Evolutionary conservation across 2,797 vertebrate species (phyloP).

Genomic region (Heliangelus exortis): DNA sequence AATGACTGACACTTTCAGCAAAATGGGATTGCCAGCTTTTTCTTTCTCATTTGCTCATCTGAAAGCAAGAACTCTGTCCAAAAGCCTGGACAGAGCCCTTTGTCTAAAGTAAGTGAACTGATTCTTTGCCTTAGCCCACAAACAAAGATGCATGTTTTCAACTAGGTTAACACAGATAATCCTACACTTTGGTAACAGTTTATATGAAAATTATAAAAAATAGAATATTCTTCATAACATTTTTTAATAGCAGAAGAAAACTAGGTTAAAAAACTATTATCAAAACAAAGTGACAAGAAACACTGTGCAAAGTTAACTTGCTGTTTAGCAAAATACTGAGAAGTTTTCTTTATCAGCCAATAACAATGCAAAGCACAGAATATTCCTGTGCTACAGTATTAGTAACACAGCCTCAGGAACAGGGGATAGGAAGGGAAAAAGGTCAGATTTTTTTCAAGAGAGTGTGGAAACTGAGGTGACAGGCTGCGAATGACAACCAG

Average conservation of each 20-base stretch:
- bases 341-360: neutral
- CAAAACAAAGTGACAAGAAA: neutral
- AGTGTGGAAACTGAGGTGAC: neutral
- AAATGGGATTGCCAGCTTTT: neutral
- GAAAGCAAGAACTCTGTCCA: neutral
- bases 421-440: neutral
- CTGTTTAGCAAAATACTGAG: neutral
- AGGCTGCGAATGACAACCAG: neutral
- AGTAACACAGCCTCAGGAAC: neutral
- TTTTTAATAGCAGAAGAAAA: neutral
- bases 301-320: neutral
- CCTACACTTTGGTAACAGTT: neutral
- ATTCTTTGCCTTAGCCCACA: neutral
- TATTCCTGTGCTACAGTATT: neutral
- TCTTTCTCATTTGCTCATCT: neutral
- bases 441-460: neutral
- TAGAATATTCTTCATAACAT: neutral
- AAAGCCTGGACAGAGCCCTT: slow-evolving; percentile 13
- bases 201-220: neutral
- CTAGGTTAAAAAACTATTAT: neutral
- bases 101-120: slow-evolving; percentile 42
- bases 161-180: slow-evolving; percentile 5
- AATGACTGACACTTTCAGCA: neutral
- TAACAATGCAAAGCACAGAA: neutral
- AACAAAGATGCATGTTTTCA: slow-evolving; percentile 21